Evolutionary conservation across 2,888 invertebrate species (phyloP).

Genomic region (Parnassius glacialis): DNA sequence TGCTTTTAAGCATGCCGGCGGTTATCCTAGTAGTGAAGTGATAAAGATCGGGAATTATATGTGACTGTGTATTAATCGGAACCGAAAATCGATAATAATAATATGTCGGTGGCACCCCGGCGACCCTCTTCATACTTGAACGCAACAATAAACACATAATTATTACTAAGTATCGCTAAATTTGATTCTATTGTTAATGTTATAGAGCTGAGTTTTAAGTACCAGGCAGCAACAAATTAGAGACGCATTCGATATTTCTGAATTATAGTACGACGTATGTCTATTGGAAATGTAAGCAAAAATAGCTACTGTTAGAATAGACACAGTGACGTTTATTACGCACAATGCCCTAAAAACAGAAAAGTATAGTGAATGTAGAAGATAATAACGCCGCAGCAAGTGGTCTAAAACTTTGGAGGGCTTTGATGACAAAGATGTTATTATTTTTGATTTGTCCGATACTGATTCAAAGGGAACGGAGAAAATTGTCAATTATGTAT

Average conservation of each 20-base stretch:
- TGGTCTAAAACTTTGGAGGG: slow-evolving; percentile 48
- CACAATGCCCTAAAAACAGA: slow-evolving; percentile 7
- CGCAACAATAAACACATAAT: slow-evolving; percentile 43
- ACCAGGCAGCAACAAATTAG: slow-evolving; percentile 40
- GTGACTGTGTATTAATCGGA: slow-evolving; percentile 16
- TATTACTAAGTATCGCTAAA: slow-evolving; percentile 26
- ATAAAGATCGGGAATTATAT: slow-evolving; percentile 11
- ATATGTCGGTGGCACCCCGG: slow-evolving; percentile 31
- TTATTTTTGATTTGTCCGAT: slow-evolving; percentile 36
- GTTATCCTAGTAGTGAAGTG: background rate
- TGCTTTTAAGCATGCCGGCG: slow-evolving; percentile 5
- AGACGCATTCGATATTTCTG: slow-evolving; percentile 33
- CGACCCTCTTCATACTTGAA: slow-evolving; percentile 37
- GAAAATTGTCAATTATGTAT: background rate
- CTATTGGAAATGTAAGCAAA: background rate
- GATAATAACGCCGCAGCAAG: slow-evolving; percentile 46
- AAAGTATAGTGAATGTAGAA: slow-evolving; percentile 35
- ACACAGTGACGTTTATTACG: slow-evolving; percentile 1
- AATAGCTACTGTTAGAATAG: background rate
- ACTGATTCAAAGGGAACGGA: background rate
- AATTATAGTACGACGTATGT: slow-evolving; percentile 16
- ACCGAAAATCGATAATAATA: slow-evolving; percentile 38
- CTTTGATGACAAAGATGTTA: slow-evolving; percentile 40
- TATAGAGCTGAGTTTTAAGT: slow-evolving; percentile 45
- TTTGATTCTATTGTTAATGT: slow-evolving; percentile 12